Percentiles rank a stretch among this genome's conserved stretches.
Conservation (phyloP, 2,113 vertebrate species). For the Sminthopsis crassicaudata region DNA sequence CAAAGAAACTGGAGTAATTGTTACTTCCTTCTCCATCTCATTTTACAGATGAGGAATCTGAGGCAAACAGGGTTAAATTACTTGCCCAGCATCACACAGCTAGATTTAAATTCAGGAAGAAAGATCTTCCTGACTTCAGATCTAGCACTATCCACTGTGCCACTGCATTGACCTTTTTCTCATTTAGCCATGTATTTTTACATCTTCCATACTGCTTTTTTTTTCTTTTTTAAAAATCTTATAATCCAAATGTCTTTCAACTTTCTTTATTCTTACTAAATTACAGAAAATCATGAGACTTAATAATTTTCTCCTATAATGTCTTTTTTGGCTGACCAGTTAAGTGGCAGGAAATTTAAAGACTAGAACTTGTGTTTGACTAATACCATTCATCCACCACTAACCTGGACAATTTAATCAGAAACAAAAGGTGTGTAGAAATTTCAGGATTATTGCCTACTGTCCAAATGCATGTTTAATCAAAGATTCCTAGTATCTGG, state of each 20-base stretch:
- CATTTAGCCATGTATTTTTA: background rate
- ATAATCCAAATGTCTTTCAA: constrained; percentile 16
- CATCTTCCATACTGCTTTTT: background rate
- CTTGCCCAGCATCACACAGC: background rate
- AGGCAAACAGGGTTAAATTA: background rate
- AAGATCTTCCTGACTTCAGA: background rate
- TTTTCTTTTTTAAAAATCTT: background rate
- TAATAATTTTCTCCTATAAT: constrained; percentile 26
- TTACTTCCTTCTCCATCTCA: background rate
- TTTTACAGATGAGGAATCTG: background rate
- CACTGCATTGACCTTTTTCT: background rate
- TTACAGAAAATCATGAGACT: constrained; percentile 45
- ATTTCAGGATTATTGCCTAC: background rate
- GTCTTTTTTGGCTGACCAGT: constrained; percentile 49
- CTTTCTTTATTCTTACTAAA: constrained; percentile 11
- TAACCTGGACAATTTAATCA: constrained; percentile 31
- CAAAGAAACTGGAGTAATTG: background rate
- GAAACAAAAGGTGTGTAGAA: constrained; percentile 31
- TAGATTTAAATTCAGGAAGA: background rate
- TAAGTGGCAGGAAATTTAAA: background rate
- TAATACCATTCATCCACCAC: constrained; percentile 20
- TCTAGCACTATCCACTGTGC: background rate
- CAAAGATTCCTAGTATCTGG: background rate
- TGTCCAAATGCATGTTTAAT: background rate
- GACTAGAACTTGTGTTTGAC: constrained; percentile 20